These are phyloP conservation scores for Amorpha juglandis DNA, from an alignment of 2,888 invertebrate genomes.

Conservation along the genomic window DNA sequence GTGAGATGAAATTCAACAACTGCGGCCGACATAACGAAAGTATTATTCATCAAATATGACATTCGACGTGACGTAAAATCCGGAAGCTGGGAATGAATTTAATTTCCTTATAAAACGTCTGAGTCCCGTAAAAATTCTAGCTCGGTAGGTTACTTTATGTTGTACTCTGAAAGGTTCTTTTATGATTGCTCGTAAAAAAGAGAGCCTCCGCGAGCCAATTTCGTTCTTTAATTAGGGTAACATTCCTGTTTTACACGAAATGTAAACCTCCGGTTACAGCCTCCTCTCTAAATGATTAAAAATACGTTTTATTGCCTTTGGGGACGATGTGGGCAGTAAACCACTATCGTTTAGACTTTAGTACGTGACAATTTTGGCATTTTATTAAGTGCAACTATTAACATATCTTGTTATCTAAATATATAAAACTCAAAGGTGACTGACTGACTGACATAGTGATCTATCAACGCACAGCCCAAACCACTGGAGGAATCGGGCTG, in stretches of 20 bases:
- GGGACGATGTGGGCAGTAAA: slow-evolving; percentile 11
- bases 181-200: slow-evolving; percentile 77
- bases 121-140: slow-evolving; percentile 63
- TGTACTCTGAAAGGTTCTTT: slow-evolving; percentile 70
- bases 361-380: slow-evolving; percentile 8
- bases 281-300: slow-evolving; percentile 24
- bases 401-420: too few species aligned
- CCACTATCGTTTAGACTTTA: slow-evolving; percentile 16
- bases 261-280: slow-evolving; percentile 34
- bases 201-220: slow-evolving; percentile 68
- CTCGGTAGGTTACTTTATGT: slow-evolving; percentile 65
- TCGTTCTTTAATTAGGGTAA: slow-evolving; percentile 75
- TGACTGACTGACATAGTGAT: too few species aligned
- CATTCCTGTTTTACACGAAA: slow-evolving; percentile 62
- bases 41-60: slow-evolving; percentile 43
- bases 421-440: too few species aligned
- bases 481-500: too few species aligned
- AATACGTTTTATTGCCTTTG: slow-evolving; percentile 16
- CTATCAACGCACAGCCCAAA: too few species aligned
- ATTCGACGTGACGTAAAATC: slow-evolving; percentile 53
- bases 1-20: neutral
- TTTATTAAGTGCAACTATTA: neutral
- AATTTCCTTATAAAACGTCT: slow-evolving; percentile 63
- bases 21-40: neutral
- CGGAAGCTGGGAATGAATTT: slow-evolving; percentile 57